Evolutionary conservation across 2,113 vertebrate species (phyloP).

Genomic region (Manacus vitellinus): DNA sequence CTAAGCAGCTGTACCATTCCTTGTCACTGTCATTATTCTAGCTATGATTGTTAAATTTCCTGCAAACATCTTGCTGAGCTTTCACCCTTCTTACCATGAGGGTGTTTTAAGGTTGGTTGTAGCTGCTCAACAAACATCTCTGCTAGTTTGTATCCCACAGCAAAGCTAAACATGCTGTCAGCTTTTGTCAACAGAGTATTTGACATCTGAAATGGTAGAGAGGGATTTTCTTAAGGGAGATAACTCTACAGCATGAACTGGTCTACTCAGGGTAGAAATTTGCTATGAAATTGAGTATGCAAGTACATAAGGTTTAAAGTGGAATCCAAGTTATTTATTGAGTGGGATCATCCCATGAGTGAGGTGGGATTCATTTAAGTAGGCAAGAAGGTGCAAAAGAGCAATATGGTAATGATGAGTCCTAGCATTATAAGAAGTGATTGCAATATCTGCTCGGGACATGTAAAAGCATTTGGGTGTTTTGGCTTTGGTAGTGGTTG

Average conservation of each 20-base stretch:
- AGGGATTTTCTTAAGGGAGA: background rate
- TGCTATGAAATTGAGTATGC: accelerated
- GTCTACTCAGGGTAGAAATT: background rate
- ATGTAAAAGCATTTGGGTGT: background rate
- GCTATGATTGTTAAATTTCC: background rate
- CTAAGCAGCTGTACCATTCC: background rate
- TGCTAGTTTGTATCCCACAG: background rate
- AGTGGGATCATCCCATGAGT: background rate
- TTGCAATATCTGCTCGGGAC: background rate
- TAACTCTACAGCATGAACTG: background rate
- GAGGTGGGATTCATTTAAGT: background rate
- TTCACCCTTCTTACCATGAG: background rate
- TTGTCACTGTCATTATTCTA: background rate
- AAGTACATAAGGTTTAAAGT: background rate
- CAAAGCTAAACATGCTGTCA: background rate
- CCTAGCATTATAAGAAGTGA: background rate
- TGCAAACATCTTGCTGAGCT: background rate
- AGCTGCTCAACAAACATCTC: background rate
- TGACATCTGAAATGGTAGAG: background rate
- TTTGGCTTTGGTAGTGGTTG: background rate
- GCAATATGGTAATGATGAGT: background rate
- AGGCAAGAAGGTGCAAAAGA: background rate
- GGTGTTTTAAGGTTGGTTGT: background rate
- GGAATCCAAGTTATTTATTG: background rate
- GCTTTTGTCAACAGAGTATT: background rate